These are phyloP conservation scores for Achatina immaculata DNA, from an alignment of 1,140 invertebrate genomes.

Conservation along the genomic window DNA sequence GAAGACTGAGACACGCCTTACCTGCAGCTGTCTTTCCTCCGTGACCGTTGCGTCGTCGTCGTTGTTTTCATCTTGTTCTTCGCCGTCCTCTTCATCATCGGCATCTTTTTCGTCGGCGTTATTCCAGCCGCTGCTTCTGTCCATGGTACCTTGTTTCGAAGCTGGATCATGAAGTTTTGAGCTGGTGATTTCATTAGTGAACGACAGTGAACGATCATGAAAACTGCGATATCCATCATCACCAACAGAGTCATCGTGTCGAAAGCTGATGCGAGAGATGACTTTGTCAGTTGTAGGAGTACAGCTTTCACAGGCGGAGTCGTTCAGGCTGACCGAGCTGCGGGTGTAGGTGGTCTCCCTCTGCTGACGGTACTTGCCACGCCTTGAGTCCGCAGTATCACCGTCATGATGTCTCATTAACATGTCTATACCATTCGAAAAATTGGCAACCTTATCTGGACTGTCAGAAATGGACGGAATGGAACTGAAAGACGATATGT, in stretches of 20 bases:
- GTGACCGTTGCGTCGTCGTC: background rate
- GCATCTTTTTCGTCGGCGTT: background rate
- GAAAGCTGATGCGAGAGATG: background rate
- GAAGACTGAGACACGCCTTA: too few relatives aligned
- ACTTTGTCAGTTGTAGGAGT: background rate
- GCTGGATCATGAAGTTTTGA: background rate
- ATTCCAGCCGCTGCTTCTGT: background rate
- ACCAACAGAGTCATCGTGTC: background rate
- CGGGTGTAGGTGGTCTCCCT: background rate
- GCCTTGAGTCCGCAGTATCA: background rate
- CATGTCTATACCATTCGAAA: background rate
- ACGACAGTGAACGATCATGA: background rate
- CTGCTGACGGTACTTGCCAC: background rate
- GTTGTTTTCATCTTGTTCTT: background rate
- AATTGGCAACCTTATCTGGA: background rate
- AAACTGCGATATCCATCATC: background rate
- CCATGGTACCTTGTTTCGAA: background rate
- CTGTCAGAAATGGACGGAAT: background rate
- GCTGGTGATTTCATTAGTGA: background rate
- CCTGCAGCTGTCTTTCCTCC: background rate
- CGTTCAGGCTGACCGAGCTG: background rate
- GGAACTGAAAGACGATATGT: constrained; percentile 9
- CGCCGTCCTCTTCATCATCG: background rate
- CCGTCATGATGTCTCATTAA: background rate
- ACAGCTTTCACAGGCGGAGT: background rate